Base-by-base conservation (phyloP, 1,140 invertebrate species). In the Cydia amplana region DNA sequence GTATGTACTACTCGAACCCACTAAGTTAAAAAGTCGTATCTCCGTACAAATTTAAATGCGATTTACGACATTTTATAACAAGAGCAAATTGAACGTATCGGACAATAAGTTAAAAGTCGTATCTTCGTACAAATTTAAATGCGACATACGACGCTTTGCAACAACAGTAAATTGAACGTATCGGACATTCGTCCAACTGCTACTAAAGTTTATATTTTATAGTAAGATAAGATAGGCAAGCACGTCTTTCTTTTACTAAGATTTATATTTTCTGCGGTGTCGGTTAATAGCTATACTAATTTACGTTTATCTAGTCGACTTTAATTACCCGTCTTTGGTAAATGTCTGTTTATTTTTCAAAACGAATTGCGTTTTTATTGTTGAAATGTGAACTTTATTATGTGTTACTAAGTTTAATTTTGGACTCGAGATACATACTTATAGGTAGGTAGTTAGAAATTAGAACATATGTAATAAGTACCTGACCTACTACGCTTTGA, bases 241-340 rank as follows among this genome's bases (percentile, higher is more conserved):
- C 23, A 60, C n/a, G 18, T 23, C 20, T 60, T 60, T 60, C 18
- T 20, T 10, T 9, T 23, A 9, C 1, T 60, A 23, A 60, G 20
- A 60, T 60, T 60, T 60, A 60, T 60, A 60, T n/a, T 60, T 23
- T 60, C 55, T 60, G 55, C n/a, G 55, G 55, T 60, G 55, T 60
- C 20, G 20, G 55, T 60, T 60, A 60, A 60, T 60, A 23, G 55
- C 55, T 60, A 3, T 60, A 60, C 55, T 60, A 60, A 60, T 60
- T 60, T 60, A 60, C 55, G 55, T 60, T 60, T 60, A 60, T 60
- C 55, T 60, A 60, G 18, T 60, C 9, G 55, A 60, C 7, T 60
- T 60, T 60, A 60, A 60, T 60, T 20, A 60, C 55, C 55, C 18
- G 18, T 60, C 55, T 23, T 46, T 23, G 55, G 20, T 60, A 23